phyloP scores from a whole-genome alignment of 1,140 invertebrate genomes.

The Scaptodrosophila lebanonensis region DNA sequence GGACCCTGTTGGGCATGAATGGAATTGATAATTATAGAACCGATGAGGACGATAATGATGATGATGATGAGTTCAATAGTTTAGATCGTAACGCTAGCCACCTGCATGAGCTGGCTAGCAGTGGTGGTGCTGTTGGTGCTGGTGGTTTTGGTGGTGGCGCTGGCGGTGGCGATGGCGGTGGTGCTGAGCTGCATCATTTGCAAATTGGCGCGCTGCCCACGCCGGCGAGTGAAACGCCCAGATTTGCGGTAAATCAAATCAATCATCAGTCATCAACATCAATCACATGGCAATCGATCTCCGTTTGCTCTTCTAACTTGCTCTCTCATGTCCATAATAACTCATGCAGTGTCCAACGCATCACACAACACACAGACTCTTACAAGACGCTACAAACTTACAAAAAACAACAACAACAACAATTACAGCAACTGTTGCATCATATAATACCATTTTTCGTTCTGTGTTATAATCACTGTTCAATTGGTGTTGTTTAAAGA shows the following conservation, averaged over 20 bases:
- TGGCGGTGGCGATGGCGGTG: constrained; percentile 47
- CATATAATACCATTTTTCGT: no score
- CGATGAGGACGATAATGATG: constrained; percentile 26
- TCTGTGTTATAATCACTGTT: background rate
- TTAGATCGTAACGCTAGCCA: constrained; percentile 56
- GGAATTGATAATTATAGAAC: constrained; percentile 68
- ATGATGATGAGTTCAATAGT: constrained; percentile 72
- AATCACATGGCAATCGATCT: no score
- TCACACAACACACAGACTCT: no score
- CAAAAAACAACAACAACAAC: background rate
- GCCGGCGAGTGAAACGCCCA: constrained; percentile 76
- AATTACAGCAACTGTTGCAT: background rate
- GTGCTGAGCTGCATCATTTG: constrained; percentile 62
- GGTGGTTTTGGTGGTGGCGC: constrained; percentile 37
- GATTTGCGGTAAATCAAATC: constrained; percentile 77
- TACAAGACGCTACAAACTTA: no score
- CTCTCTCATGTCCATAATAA: no score
- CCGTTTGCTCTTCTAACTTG: constrained; percentile 18
- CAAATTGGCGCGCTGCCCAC: constrained; percentile 77
- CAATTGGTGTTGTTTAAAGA: no score
- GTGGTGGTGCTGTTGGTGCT: constrained; percentile 38
- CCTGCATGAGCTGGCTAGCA: constrained; percentile 6
- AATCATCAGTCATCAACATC: constrained; percentile 46
- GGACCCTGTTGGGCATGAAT: constrained; percentile 76
- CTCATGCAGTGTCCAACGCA: no score